A percentile compares a stretch with the other conserved stretches of the same genome.
Evolutionary conservation across 2,797 vertebrate genomes (phyloP).

Genomic region (Cynopterus sphinx): DNA sequence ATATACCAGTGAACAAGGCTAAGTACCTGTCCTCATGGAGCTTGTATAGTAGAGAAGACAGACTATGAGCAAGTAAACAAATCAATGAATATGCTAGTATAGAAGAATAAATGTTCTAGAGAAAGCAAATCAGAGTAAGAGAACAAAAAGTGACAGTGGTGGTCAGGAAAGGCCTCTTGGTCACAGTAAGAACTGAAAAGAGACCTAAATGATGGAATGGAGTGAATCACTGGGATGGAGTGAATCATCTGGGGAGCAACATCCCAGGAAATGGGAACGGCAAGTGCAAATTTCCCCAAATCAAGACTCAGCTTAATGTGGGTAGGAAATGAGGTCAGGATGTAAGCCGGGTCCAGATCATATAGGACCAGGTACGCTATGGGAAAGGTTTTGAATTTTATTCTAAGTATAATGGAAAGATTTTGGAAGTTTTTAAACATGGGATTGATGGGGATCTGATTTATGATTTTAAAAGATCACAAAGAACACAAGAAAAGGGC

Average conservation of each 20-base stretch:
- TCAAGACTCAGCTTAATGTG: not conserved
- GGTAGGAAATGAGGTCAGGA: not conserved
- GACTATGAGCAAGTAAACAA: not conserved
- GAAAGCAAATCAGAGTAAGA: not conserved
- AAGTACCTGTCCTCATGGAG: not conserved
- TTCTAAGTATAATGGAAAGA: not conserved
- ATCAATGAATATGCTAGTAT: not conserved
- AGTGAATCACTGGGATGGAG: not conserved
- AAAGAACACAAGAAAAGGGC: not conserved
- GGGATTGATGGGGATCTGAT: not conserved
- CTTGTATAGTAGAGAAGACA: not conserved
- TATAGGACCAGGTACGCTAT: not conserved
- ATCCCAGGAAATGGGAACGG: not conserved
- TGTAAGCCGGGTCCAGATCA: not conserved
- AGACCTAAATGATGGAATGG: not conserved
- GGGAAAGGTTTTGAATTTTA: not conserved
- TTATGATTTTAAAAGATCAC: not conserved
- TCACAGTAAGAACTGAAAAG: not conserved
- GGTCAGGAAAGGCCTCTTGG: not conserved
- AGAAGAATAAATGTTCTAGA: not conserved
- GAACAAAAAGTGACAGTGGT: not conserved
- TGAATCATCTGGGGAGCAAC: not conserved
- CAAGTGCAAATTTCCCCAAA: not conserved
- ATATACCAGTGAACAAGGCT: not conserved
- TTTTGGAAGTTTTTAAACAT: not conserved